A percentile compares a stretch with the other conserved stretches of the same genome.
phyloP scores from a whole-genome alignment of 1,140 invertebrate species.

The Bombus affinis region DNA sequence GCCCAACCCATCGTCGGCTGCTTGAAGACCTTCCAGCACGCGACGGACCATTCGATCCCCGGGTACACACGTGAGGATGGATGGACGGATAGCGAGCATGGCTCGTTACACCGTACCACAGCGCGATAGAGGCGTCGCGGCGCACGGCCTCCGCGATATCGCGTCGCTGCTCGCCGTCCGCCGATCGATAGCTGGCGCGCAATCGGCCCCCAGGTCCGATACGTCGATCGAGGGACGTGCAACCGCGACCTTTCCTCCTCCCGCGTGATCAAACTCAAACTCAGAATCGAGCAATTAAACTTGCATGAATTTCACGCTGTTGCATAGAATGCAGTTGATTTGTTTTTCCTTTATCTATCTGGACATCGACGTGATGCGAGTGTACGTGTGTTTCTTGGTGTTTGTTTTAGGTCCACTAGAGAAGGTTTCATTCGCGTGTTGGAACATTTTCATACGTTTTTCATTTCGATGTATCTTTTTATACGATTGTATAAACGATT shows the following conservation, averaged over 20 bases:
- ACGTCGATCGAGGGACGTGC: constrained; percentile 20
- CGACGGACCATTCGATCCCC: constrained; percentile 55
- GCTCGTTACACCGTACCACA: constrained; percentile 36
- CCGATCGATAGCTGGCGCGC: constrained; percentile 28
- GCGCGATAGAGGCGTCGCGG: constrained; percentile 31
- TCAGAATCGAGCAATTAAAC: neutral
- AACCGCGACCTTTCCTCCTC: neutral
- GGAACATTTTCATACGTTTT: no score
- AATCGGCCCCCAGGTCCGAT: constrained; percentile 6
- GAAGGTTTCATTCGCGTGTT: no score
- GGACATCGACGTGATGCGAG: no score
- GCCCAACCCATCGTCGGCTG: constrained; percentile 51
- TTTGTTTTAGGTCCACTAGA: no score
- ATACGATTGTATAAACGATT: no score
- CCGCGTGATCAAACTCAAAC: neutral
- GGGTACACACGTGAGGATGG: constrained; percentile 37
- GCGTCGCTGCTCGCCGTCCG: neutral
- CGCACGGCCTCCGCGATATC: constrained; percentile 28
- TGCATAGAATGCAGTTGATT: no score
- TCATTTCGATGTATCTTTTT: no score
- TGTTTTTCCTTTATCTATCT: no score
- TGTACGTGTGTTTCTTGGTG: no score
- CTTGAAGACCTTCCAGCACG: constrained; percentile 58
- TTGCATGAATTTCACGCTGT: no score
- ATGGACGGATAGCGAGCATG: constrained; percentile 34